phyloP scores from a whole-genome alignment of 2,797 vertebrate genomes.

The Capromys pilorides region DNA sequence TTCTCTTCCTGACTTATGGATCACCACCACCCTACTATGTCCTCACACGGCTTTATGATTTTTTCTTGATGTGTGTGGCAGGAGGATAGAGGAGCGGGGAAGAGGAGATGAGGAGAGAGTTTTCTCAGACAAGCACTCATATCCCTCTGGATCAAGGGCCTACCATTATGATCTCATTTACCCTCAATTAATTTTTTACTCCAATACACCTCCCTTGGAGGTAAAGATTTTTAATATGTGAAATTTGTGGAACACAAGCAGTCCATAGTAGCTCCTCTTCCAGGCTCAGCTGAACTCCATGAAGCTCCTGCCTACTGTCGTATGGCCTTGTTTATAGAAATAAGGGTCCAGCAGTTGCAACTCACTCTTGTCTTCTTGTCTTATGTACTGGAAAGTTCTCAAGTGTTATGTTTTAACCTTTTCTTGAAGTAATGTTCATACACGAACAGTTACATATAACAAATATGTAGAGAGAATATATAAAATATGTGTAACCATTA shows the following conservation, averaged over 20 bases:
- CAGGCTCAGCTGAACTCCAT: neutral
- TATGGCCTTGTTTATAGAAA: neutral
- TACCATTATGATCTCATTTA: neutral
- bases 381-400: neutral
- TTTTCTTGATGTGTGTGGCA: neutral
- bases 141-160: neutral
- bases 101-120: too few relatives aligned
- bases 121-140: neutral
- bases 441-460: neutral
- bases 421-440: conserved; percentile 18
- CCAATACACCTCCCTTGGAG: neutral
- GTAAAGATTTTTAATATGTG: neutral
- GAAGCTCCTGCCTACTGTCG: neutral
- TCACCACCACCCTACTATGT: too few relatives aligned
- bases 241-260: neutral
- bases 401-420: conserved; percentile 2
- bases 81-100: rapidly evolving
- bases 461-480: neutral
- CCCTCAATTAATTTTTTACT: neutral
- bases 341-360: neutral
- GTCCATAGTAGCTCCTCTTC: neutral
- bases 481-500: neutral
- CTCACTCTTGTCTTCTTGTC: neutral
- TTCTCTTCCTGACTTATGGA: too few relatives aligned
- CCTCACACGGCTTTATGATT: neutral